These are phyloP conservation scores for Serilophus lunatus DNA, from an alignment of 2,113 vertebrate genomes.

Conservation along the genomic window DNA sequence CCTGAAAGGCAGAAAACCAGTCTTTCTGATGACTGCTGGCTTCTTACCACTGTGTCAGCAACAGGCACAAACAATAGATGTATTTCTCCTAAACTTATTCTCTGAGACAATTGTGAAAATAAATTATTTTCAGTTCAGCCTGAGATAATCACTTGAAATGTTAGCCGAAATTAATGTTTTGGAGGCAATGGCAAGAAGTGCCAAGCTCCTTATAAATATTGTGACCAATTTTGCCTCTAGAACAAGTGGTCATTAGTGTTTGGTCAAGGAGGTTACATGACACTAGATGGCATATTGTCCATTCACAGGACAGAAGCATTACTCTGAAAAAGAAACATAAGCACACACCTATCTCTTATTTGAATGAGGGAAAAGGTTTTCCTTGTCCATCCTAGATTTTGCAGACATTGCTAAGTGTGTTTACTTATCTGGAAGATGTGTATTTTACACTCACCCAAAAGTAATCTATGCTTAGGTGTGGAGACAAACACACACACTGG, in stretches of 20 bases:
- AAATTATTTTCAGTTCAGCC: not conserved
- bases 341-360: not conserved
- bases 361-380: not conserved
- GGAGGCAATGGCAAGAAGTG: not conserved
- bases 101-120: not conserved
- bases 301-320: not conserved
- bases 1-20: not conserved
- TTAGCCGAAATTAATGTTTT: not conserved
- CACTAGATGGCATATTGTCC: not conserved
- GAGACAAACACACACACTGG: not conserved
- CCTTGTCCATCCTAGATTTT: not conserved
- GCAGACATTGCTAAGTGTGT: accelerated
- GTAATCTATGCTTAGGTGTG: not conserved
- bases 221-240: not conserved
- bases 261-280: not conserved
- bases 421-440: not conserved
- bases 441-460: not conserved
- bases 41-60: not conserved
- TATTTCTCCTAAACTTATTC: not conserved
- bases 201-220: not conserved
- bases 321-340: not conserved
- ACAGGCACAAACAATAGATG: not conserved
- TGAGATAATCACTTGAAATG: not conserved
- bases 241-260: not conserved
- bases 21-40: not conserved